These are phyloP conservation scores for Aspidiotus destructor DNA, from an alignment of 2,888 invertebrate species.

Conservation along the genomic window DNA sequence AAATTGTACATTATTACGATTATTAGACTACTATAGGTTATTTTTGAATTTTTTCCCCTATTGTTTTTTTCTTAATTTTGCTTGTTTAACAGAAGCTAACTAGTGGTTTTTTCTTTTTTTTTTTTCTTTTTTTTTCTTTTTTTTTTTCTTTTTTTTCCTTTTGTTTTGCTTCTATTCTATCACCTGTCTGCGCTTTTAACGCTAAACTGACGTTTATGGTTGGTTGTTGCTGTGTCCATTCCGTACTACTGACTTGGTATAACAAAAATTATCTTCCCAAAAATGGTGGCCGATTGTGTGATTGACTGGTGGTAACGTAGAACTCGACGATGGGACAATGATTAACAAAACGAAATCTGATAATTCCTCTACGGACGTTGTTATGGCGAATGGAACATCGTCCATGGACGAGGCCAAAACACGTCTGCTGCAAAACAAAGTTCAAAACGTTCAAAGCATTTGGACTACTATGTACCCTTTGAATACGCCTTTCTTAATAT, in stretches of 20 bases:
- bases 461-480: no score
- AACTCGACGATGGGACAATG: constrained; percentile 23
- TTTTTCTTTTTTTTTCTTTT: not conserved
- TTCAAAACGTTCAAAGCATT: constrained; percentile 9
- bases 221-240: constrained; percentile 16
- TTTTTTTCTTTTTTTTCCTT: constrained; percentile 13
- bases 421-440: constrained; percentile 17
- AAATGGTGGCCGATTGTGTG: not conserved
- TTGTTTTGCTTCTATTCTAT: not conserved
- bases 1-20: no score
- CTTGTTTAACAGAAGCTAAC: constrained; percentile 26
- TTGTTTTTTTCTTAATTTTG: constrained; percentile 15
- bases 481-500: no score
- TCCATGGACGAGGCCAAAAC: constrained; percentile 23
- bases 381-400: constrained; percentile 10
- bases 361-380: constrained; percentile 11
- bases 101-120: constrained; percentile 13
- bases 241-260: not conserved
- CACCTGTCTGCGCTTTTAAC: constrained; percentile 23
- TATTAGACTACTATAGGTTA: no score
- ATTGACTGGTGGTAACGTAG: not conserved
- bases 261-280: constrained; percentile 11
- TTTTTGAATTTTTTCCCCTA: not conserved
- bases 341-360: constrained; percentile 20
- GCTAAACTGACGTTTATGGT: constrained; percentile 9